Evolutionary conservation across 2,888 invertebrate genomes (phyloP), one percentile per base, ranked within the genome.

Genomic region (Melanchra persicariae): DNA sequence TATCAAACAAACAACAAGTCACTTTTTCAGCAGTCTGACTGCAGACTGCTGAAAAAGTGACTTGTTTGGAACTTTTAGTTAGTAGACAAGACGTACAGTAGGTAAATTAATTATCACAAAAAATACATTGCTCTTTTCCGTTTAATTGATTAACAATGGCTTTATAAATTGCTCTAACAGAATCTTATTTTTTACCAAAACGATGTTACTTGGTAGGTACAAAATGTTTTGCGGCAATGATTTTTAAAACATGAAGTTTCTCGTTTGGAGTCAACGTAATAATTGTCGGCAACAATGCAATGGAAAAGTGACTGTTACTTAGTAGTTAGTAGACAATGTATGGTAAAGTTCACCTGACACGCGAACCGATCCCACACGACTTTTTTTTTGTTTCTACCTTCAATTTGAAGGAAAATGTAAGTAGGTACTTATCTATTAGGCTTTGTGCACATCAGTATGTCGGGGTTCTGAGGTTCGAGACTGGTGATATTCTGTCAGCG

Each of bases 341-440:
- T 74, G 82, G 74, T 79, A 79, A 76, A 83, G 87, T 73, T 81
- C 82, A 83, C 54, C 70, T 67, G 65, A 71, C 81, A 81, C 71
- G 79, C 77, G 66, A 83, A 30, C 47, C 6, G 70, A 59, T 77
- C 79, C 70, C 86, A 85, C 77, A 77, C 37, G 54, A n/a, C 40
- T 55, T 47, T 74, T 59, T 77, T 67, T 75, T 79, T 71, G 19
- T 54, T 47, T 58, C 52, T 60, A 59, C 26, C 77, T 62, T 52
- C 15, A 81, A 57, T 68, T 77, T 79, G 55, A 65, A 72, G 62
- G 55, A 65, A 68, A 77, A 79, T 64, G 47, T 81, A 52, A 70
- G 77, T 51, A n/a, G n/a, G n/a, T n/a, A n/a, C n/a, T n/a, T n/a
- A 34, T 55, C 55, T 51, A 34, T 55, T 60, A 51, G 40, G 43